phyloP scores from a whole-genome alignment of 2,797 vertebrate species.

The Sphaeramia orbicularis region DNA sequence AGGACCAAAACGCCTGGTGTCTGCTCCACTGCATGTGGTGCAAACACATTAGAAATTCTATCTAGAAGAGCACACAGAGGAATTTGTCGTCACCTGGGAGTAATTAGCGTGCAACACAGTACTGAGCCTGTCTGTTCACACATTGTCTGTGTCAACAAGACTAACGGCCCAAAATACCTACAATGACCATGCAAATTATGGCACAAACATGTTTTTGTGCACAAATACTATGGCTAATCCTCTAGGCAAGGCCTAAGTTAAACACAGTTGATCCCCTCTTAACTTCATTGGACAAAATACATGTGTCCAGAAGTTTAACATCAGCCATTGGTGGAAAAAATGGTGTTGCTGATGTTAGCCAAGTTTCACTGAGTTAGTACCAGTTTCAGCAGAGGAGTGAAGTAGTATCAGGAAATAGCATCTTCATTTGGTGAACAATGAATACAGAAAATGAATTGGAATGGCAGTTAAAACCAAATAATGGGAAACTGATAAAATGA shows the following conservation, averaged over 20 bases:
- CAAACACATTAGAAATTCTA: conserved; percentile 33
- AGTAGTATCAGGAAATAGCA: too few relatives aligned
- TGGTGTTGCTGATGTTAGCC: too few relatives aligned
- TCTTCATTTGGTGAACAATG: too few relatives aligned
- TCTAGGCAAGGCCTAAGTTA: background rate
- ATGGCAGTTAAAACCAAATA: too few relatives aligned
- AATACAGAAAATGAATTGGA: too few relatives aligned
- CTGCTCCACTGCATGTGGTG: conserved; percentile 18
- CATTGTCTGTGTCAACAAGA: conserved; percentile 18
- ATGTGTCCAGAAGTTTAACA: too few relatives aligned
- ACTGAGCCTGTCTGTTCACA: conserved; percentile 17
- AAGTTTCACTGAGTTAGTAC: too few relatives aligned
- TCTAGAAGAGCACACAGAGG: background rate
- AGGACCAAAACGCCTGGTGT: conserved; percentile 8
- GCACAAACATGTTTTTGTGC: background rate
- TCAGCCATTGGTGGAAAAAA: too few relatives aligned
- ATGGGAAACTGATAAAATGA: too few relatives aligned
- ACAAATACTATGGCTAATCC: background rate
- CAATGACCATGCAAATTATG: conserved; percentile 1
- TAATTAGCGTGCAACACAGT: conserved; percentile 44
- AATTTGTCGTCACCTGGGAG: conserved; percentile 41
- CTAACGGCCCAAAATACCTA: conserved; percentile 1
- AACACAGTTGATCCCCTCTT: background rate
- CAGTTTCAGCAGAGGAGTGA: too few relatives aligned
- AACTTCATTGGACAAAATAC: too few relatives aligned